phyloP scores from a whole-genome alignment of 2,113 vertebrate genomes.

The Pluvianellus socialis region DNA sequence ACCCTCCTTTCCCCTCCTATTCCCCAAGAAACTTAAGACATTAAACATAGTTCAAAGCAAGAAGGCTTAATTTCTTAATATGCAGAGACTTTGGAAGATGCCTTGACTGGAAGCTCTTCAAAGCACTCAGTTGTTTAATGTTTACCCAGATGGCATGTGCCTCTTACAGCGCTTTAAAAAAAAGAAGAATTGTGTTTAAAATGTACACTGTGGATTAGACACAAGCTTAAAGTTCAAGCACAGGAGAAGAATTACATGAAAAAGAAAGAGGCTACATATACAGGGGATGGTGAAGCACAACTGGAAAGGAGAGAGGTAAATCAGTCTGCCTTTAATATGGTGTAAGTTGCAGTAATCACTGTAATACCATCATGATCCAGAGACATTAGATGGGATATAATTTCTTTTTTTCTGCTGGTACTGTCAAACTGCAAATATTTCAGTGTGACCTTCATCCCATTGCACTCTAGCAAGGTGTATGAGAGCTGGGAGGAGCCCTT shows the following conservation, averaged over 20 bases:
- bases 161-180: neutral
- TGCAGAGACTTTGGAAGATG: neutral
- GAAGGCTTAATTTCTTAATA: neutral
- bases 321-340: neutral
- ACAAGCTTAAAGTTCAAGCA: neutral
- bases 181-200: neutral
- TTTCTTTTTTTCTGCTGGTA: neutral
- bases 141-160: neutral
- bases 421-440: neutral
- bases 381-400: neutral
- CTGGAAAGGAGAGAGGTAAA: neutral
- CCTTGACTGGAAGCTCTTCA: neutral
- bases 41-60: neutral
- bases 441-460: neutral
- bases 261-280: neutral
- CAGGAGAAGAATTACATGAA: neutral
- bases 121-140: neutral
- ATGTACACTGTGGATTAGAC: neutral
- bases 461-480: neutral
- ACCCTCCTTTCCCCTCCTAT: neutral
- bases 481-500: neutral
- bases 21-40: neutral
- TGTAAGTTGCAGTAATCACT: neutral
- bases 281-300: neutral
- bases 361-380: neutral